Evolutionary conservation across 1,140 invertebrate genomes (phyloP).

Genomic region (Cydia fagiglandana): DNA sequence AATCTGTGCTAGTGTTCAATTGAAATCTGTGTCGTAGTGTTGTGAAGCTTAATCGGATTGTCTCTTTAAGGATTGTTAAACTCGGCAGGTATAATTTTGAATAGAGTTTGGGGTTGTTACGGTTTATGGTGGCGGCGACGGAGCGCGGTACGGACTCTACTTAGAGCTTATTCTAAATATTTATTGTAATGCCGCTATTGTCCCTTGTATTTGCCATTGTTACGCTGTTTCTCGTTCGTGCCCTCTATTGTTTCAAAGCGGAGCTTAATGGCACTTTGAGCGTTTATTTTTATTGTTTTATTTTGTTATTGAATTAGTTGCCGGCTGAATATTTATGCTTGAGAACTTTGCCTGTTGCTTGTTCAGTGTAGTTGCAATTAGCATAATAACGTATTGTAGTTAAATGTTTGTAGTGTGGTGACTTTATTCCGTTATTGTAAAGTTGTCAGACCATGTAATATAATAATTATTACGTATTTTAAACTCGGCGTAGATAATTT

Average conservation of each 20-base stretch:
- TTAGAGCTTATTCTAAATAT: constrained; percentile 60
- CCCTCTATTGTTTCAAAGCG: constrained; percentile 35
- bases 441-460: background rate
- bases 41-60: constrained; percentile 15
- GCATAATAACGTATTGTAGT: background rate
- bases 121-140: constrained; percentile 29
- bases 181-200: constrained; percentile 54
- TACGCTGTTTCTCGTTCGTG: constrained; percentile 37
- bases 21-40: constrained; percentile 23
- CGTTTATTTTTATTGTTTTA: constrained; percentile 49
- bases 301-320: constrained; percentile 49
- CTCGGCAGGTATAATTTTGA: constrained; percentile 32
- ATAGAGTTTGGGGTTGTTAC: constrained; percentile 18
- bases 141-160: constrained; percentile 40
- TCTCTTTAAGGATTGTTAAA: constrained; percentile 20
- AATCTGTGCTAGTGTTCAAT: background rate
- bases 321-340: constrained; percentile 46
- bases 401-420: background rate
- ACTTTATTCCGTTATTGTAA: background rate
- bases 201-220: constrained; percentile 46
- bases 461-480: background rate
- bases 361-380: constrained; percentile 21
- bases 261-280: constrained; percentile 44
- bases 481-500: background rate
- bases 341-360: constrained; percentile 39